Percentiles rank a stretch among this genome's conserved stretches.
These are phyloP conservation scores for Anneissia japonica DNA, from an alignment of 35 echinoderm and acorn worm genomes.

Conservation along the genomic window DNA sequence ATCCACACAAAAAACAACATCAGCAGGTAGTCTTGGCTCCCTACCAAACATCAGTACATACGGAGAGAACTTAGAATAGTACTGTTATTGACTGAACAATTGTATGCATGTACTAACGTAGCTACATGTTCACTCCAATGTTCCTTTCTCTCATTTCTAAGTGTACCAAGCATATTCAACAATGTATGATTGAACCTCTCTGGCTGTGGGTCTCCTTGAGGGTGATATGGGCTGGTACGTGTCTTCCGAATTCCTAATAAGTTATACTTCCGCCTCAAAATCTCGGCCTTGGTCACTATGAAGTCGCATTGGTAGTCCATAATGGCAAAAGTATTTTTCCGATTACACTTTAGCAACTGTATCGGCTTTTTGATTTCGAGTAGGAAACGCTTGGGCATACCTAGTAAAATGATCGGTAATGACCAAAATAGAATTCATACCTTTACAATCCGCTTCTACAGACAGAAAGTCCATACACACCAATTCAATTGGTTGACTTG, in stretches of 20 bases:
- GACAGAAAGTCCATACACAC: slow-evolving; percentile 29
- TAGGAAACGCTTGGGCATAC: slow-evolving; percentile 51
- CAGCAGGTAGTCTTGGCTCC: too few species aligned
- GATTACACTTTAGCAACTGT: slow-evolving; percentile 23
- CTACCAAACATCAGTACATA: too few species aligned
- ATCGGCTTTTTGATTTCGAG: slow-evolving; percentile 23
- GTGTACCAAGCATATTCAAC: too few species aligned
- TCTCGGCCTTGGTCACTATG: slow-evolving; percentile 30
- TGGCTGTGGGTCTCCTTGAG: too few species aligned
- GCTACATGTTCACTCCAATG: too few species aligned
- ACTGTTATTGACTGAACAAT: too few species aligned
- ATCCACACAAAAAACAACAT: too few species aligned
- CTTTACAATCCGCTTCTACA: background rate
- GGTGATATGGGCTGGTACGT: slow-evolving; percentile 5
- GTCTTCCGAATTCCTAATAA: slow-evolving; percentile 4
- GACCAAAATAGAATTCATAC: slow-evolving; percentile 39
- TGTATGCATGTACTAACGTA: too few species aligned
- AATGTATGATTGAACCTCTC: too few species aligned
- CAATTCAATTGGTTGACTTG: slow-evolving; percentile 23
- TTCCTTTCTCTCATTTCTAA: too few species aligned
- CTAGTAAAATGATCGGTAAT: slow-evolving; percentile 59
- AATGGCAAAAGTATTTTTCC: slow-evolving; percentile 30
- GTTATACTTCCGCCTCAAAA: slow-evolving; percentile 19
- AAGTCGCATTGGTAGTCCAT: slow-evolving; percentile 17
- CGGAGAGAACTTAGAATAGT: too few species aligned